Base-by-base conservation (phyloP, 2,797 vertebrate species). In the Phataginus tricuspis region DNA sequence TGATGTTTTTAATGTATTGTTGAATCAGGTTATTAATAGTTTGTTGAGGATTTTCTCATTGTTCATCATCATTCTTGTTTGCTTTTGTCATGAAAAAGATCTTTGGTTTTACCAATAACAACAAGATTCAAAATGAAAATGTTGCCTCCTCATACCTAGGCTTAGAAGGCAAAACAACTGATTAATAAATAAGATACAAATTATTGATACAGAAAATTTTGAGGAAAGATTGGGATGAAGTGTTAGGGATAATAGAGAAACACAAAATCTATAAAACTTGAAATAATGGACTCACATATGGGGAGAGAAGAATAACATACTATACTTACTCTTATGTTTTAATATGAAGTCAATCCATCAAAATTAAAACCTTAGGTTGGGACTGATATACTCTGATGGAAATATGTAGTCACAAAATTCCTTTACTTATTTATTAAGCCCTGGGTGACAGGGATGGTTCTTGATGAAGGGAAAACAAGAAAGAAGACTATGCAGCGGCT, bases 121-220 rank as follows among this genome's bases (percentile, higher is more conserved):
- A 90, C 2, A 86, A 90, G 31, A 63, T 55, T 89, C 37, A 42
- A 55, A 95, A 82, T 66, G n/a, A 87, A 91, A 90, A 61, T 42
- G 14, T 85, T 59, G 1, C 39, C 49, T 88, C 25, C 21, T 71
- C 37, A 42, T 27, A 51, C 39, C 13, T 12, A 74, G n/a, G 55
- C 74, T 80, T 39, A 93, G n/a, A 66, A 79, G 9, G 10, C 42
- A 61, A 72, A 80, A 49, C 64, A 90, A 45, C 37, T 51, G 13
- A 86, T 72, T 66, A 86, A 86, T 16, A 80, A 39, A 37, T 34
- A 61, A 94, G 57, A 13, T 51, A 68, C 49, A 86, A 91, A 68
- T 63, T 13, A 53, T 45, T 75, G 37, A 77, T 77, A 77, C n/a
- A 77, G 39, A 87, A 66, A 42, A 39, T 88, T 93, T 31, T 59